A percentile compares a stretch with the other conserved stretches of the same genome.
Conservation (phyloP, 2,888 invertebrate species). For the Coremacera marginata region DNA sequence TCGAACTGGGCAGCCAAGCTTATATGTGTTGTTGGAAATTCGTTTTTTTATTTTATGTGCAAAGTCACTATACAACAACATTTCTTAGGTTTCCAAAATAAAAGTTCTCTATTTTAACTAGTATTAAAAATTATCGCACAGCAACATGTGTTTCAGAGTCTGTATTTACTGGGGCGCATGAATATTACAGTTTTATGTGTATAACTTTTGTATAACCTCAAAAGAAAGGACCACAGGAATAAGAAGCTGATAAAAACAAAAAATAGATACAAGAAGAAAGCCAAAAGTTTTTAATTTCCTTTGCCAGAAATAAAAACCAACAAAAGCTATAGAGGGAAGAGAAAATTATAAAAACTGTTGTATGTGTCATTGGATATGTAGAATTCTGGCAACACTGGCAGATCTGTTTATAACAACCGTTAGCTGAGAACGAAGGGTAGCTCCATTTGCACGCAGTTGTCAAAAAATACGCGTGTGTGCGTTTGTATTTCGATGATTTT, state of each 20-base stretch:
- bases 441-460: slow-evolving; percentile 12
- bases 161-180: slow-evolving; percentile 4
- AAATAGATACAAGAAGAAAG: not conserved
- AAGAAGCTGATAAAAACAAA: not conserved
- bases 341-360: not conserved
- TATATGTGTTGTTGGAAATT: not conserved
- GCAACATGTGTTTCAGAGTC: slow-evolving; percentile 2
- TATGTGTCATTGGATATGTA: not conserved
- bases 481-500: not conserved
- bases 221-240: not conserved
- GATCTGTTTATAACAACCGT: not conserved
- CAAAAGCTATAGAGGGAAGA: not conserved
- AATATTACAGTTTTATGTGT: slow-evolving; percentile 14
- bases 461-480: not conserved
- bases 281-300: slow-evolving; percentile 27
- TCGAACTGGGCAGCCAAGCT: no score
- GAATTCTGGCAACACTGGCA: not conserved
- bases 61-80: no score
- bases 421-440: not conserved
- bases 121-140: slow-evolving; percentile 10
- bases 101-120: not conserved
- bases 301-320: not conserved
- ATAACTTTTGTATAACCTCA: slow-evolving; percentile 11
- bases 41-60: no score
- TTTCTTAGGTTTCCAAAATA: not conserved